Percentiles rank a stretch among this genome's conserved stretches.
These are phyloP conservation scores for Lottia scabra DNA, from an alignment of 2,888 invertebrate genomes.

Conservation along the genomic window DNA sequence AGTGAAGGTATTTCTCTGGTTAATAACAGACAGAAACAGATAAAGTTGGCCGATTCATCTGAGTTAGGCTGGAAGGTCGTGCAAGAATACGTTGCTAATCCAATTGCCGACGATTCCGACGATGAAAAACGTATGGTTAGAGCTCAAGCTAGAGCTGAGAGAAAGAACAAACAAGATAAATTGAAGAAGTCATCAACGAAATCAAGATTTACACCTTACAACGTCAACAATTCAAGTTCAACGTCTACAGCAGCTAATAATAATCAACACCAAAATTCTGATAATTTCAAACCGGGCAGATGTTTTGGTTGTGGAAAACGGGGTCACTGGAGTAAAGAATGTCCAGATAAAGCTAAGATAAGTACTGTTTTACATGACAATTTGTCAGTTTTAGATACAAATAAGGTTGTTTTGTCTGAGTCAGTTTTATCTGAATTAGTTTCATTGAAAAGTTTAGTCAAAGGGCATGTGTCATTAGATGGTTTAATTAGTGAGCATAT, in stretches of 20 bases:
- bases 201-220: no score
- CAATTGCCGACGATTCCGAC: slow-evolving; percentile 13
- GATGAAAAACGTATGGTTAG: slow-evolving; percentile 12
- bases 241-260: no score
- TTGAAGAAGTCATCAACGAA: no score
- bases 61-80: slow-evolving; percentile 3
- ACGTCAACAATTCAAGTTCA: no score
- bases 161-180: neutral
- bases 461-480: no score
- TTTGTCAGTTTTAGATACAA: no score
- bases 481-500: no score
- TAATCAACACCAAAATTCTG: neutral
- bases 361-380: neutral
- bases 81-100: slow-evolving; percentile 9
- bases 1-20: neutral
- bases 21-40: neutral
- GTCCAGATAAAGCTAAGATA: neutral
- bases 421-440: no score
- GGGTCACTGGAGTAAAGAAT: slow-evolving; percentile 7
- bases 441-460: no score
- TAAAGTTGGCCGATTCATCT: slow-evolving; percentile 7
- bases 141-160: neutral
- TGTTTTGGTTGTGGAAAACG: slow-evolving; percentile 7
- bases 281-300: neutral
- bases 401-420: no score